A percentile compares a stretch with the other conserved stretches of the same genome.
Evolutionary conservation across 2,113 vertebrate genomes (phyloP).

Genomic region (Mus spicilegus): DNA sequence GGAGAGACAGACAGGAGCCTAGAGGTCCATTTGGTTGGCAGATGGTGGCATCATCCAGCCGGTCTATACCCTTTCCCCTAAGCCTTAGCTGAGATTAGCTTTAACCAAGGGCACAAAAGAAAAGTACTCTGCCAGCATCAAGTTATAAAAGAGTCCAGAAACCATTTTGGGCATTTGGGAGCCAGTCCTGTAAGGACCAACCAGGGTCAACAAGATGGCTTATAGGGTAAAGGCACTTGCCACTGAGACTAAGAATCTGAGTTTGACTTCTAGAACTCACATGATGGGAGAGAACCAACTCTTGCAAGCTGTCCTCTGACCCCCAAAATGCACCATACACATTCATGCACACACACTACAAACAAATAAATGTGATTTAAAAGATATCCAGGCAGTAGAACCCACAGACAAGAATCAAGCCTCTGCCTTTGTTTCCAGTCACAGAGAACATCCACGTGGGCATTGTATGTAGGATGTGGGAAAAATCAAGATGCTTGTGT

Average conservation of each 20-base stretch:
- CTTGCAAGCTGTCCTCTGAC: neutral
- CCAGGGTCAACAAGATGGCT: neutral
- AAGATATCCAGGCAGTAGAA: neutral
- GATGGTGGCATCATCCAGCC: neutral
- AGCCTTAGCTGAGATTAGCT: neutral
- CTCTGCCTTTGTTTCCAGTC: neutral
- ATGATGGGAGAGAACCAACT: neutral
- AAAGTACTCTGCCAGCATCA: neutral
- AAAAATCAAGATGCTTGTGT: neutral
- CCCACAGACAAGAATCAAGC: neutral
- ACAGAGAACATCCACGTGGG: neutral
- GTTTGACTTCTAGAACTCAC: neutral
- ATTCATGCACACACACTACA: neutral
- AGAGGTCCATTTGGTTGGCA: neutral
- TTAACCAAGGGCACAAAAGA: neutral
- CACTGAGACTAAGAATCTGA: neutral
- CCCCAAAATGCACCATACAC: neutral
- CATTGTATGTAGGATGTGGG: neutral
- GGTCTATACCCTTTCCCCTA: neutral
- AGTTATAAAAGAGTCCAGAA: neutral
- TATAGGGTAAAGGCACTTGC: neutral
- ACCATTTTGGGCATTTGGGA: neutral
- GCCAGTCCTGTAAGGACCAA: neutral
- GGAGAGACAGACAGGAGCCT: neutral
- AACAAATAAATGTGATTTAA: neutral